Conservation (phyloP, 2,113 vertebrate genomes). For the Corythornis madagascariensis region DNA sequence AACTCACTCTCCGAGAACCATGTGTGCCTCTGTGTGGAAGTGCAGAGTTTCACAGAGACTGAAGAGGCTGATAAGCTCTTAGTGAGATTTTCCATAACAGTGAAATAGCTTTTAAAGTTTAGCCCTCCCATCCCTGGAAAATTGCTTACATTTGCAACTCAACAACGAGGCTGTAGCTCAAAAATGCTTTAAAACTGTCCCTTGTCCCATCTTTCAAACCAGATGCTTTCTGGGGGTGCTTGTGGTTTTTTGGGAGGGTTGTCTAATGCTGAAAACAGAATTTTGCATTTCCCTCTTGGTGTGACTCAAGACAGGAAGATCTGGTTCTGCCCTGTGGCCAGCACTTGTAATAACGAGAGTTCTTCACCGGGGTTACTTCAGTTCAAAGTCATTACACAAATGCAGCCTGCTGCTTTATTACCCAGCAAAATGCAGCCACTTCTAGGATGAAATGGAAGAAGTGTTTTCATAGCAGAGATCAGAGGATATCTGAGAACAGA, state of each 20-base stretch:
- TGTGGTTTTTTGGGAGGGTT: neutral
- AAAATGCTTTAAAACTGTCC: neutral
- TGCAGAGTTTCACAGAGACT: neutral
- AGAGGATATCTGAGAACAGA: neutral
- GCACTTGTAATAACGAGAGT: neutral
- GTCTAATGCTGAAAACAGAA: neutral
- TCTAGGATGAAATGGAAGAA: neutral
- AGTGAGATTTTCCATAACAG: neutral
- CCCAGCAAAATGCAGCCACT: neutral
- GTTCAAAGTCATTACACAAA: constrained; percentile 18
- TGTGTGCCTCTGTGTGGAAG: neutral
- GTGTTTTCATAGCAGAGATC: neutral
- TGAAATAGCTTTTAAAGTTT: neutral
- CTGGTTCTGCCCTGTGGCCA: neutral
- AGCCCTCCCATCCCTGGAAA: neutral
- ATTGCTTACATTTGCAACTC: neutral
- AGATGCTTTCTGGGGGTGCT: neutral
- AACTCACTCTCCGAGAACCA: neutral
- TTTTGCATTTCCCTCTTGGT: constrained; percentile 17
- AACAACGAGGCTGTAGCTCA: neutral
- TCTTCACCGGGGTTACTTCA: constrained; percentile 12
- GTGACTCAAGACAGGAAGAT: constrained; percentile 6
- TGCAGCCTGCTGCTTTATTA: neutral
- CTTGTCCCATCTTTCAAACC: neutral
- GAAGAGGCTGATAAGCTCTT: neutral